Base-by-base conservation (phyloP, 2,113 vertebrate species). In the Isichthys henryi region DNA sequence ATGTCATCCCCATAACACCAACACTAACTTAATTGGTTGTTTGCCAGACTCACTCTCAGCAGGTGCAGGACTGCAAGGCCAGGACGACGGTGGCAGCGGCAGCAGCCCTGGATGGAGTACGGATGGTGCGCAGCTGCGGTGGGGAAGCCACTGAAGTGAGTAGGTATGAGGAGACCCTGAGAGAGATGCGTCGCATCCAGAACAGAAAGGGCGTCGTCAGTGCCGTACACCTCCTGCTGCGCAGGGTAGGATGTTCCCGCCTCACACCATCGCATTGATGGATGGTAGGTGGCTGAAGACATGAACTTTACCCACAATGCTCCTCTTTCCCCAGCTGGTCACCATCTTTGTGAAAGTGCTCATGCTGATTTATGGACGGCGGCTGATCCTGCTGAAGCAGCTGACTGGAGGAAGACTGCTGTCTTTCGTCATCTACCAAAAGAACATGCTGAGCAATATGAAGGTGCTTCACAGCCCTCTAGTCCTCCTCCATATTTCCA, bases 391-490 rank as follows among this genome's bases (percentile, higher is more conserved):
- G 0, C 90, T 92, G 0, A 95, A 96, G 0, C 92, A 92, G 77
- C 92, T 98, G 90, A 97, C 90, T 35, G 88, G 89, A 0, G 96
- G 97, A 0, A 93, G 91, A 1, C 94, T 99, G 0, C 88, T 98
- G 23, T 95, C 97, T 56, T 98, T 99, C 77, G 88, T 98, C n/a
- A 88, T 99, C 5, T 98, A 97, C 94, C 96, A 97, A 93, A 96
- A 93, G 53, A 92, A 96, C 0, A 95, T 96, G 88, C 90, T 94
- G 0, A 0, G 0, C 0, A 84, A 94, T 0, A 90, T 98, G 48
- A 92, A 21, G 3, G 98, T 98, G 90, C 94, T 94, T 39, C 0
- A 58, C 46, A 17, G 0, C 53, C 84, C 19, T 45, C 23, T 35
- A 52, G 15, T 23, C 45, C 39, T 87, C 13, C 15, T 56, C 82